Evolutionary conservation across 2,797 vertebrate species (phyloP), one percentile per base, ranked within the genome.

Genomic region (Coilia nasus): DNA sequence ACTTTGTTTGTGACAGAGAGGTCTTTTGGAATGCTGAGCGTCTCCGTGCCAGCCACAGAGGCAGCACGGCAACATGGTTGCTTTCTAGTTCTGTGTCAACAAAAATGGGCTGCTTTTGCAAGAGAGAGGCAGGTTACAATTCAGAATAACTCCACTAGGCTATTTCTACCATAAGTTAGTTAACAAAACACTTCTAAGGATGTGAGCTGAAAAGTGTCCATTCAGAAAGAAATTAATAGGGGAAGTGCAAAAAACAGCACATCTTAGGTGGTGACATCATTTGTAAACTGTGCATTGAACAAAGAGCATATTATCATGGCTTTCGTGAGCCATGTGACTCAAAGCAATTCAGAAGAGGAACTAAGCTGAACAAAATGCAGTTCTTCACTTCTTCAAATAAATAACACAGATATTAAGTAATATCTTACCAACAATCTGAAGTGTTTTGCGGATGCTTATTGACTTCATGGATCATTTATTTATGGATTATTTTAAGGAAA

Each of bases 1-100:
- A 91, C 93, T 94, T 93, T 94, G 92, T 92, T 89, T 82, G 62
- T 85, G 82, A 95, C 94, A 95, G 89, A 92, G 90, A 87, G 41
- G 83, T 92, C 89, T 94, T 94, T 92, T 94, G 86, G 60, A 85
- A 81, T 87, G 6, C 25, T 88, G 91, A 64, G 89, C 88, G 89
- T 44, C 82, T 86, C 90, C 71, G 95, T 95, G 94, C 93, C 95
- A 75, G 67, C 31, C 67, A 35, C 67, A 35, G 31, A 17, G 31
- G 14, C 67, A 75, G 35, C 64, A 71, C 25, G 14, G 67, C 67
- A 75, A 35, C 67, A 41, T 35, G 67, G 28, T 7, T 7, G 28
- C 67, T 35, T 7, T 75, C 67, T 41, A 41, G 28, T 41, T 31
- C 67, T 41, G 28, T 41, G 12, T 41, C 0, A 35, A 75, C 67